Evolutionary conservation across 2,888 invertebrate species (phyloP).

Genomic region (Nomada ruficornis): DNA sequence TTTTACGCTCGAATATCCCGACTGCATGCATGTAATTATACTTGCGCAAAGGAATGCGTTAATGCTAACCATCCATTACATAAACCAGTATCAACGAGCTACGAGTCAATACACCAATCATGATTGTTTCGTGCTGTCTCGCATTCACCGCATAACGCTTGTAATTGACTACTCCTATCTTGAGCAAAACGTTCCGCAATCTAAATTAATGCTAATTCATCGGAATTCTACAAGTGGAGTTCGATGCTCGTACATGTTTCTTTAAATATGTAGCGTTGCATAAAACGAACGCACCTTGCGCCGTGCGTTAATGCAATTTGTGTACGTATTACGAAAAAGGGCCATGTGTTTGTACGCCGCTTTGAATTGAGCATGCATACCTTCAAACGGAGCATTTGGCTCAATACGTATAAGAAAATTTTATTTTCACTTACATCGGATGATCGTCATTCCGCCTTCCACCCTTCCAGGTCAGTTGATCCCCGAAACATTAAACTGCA

Average conservation of each 20-base stretch:
- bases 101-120: constrained; percentile 45
- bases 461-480: constrained; percentile 6
- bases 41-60: constrained; percentile 11
- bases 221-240: constrained; percentile 15
- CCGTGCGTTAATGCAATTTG: too few species aligned
- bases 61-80: constrained; percentile 45
- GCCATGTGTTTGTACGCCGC: too few species aligned
- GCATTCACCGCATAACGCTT: constrained; percentile 31
- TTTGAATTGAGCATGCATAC: too few species aligned
- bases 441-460: too few species aligned
- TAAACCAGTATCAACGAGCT: constrained; percentile 42
- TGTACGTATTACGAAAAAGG: too few species aligned
- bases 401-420: not conserved
- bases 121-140: constrained; percentile 40
- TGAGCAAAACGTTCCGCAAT: constrained; percentile 36
- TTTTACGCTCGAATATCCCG: not conserved
- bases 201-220: constrained; percentile 18
- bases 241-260: not conserved
- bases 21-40: constrained; percentile 16
- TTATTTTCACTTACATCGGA: not conserved
- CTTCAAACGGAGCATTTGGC: too few species aligned
- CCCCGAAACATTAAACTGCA: not conserved
- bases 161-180: constrained; percentile 37
- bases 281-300: not conserved
- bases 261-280: not conserved